Conservation (phyloP, 2,113 vertebrate species). For the Semnopithecus entellus region DNA sequence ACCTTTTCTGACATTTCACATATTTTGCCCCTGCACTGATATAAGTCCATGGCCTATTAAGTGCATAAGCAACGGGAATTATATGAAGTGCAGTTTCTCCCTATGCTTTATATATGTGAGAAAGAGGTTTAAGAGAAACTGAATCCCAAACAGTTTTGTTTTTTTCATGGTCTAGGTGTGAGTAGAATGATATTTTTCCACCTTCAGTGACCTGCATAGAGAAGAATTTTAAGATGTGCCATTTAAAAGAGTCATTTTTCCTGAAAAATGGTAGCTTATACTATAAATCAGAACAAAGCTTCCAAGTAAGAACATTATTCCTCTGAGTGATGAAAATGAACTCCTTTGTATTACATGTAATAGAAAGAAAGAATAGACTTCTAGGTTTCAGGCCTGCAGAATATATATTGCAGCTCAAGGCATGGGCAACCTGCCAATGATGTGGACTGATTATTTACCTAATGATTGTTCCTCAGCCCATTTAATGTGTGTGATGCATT, state of each 20-base stretch:
- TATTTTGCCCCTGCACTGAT: background rate
- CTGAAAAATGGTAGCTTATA: background rate
- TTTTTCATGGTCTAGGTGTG: slow-evolving; percentile 5
- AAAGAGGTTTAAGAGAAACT: background rate
- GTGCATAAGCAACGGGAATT: background rate
- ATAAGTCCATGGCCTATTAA: background rate
- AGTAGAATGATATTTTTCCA: slow-evolving; percentile 25
- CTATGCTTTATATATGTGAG: background rate
- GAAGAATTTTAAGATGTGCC: slow-evolving; percentile 32
- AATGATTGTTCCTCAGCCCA: background rate
- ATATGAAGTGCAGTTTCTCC: background rate
- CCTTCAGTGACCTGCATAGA: background rate
- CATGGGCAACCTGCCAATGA: background rate
- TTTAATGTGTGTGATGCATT: background rate
- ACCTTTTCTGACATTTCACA: background rate
- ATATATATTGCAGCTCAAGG: slow-evolving; percentile 36
- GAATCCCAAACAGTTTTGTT: background rate
- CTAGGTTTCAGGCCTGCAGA: background rate
- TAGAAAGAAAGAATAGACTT: slow-evolving; percentile 21
- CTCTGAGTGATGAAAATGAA: slow-evolving; percentile 47
- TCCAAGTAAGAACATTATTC: slow-evolving; percentile 44
- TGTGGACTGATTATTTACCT: background rate
- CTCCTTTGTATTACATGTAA: slow-evolving; percentile 20
- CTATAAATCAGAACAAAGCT: slow-evolving; percentile 40
- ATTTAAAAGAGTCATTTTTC: slow-evolving; percentile 58